Conservation (phyloP, 2,797 vertebrate genomes). For the Spinus pinus region DNA sequence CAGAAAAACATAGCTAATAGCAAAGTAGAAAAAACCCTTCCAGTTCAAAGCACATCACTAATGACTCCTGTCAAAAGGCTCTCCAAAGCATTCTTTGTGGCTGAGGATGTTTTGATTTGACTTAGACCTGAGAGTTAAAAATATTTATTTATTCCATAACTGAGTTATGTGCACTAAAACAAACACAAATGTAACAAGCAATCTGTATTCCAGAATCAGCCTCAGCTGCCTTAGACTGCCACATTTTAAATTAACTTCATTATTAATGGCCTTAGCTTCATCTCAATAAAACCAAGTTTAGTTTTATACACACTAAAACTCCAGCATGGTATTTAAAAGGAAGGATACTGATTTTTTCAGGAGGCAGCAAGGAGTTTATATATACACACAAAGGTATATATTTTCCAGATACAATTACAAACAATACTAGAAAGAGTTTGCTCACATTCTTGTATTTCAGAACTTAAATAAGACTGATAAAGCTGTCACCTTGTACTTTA, state of each 20-base stretch:
- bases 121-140: background rate
- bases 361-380: background rate
- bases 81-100: conserved; percentile 14
- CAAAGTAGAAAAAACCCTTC: conserved; percentile 18
- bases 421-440: background rate
- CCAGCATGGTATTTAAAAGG: background rate
- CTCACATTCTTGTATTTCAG: background rate
- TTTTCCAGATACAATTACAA: background rate
- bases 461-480: background rate
- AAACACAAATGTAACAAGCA: background rate
- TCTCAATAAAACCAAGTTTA: background rate
- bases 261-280: background rate
- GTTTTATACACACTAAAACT: background rate
- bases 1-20: conserved; percentile 50
- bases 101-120: conserved; percentile 6
- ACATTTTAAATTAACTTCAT: background rate
- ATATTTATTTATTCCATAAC: conserved; percentile 35
- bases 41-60: conserved; percentile 53
- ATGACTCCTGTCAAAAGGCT: conserved; percentile 44
- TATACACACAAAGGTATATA: background rate
- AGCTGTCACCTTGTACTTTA: background rate
- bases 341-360: background rate
- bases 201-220: background rate
- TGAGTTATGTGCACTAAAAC: background rate
- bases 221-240: background rate